Base-by-base conservation (phyloP, 2,888 invertebrate genomes). In the Trissolcus japonicus region DNA sequence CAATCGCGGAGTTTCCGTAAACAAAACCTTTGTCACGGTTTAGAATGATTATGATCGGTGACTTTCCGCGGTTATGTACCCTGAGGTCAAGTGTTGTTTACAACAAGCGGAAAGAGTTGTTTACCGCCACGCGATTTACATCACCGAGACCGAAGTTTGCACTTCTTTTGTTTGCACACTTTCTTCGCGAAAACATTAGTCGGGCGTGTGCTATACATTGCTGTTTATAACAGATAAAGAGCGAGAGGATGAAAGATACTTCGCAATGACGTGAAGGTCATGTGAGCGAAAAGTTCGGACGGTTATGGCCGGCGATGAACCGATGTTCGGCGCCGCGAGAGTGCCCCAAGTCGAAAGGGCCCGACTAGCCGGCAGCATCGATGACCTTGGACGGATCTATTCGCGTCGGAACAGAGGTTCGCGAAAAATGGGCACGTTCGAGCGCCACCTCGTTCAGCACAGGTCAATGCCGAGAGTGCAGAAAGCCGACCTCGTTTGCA, bases 381-480 rank as follows among this genome's bases (percentile, higher is more conserved):
- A 83, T 78, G 80, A 85, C 62, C 83, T 86, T 16, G 85, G 84
- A 61, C 83, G 80, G 25, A 78, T 82, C 50, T 76, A 50, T 66
- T 43, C 48, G 72, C 76, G 57, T 56, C 66, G 69, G 11, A 72
- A 59, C 53, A 51, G 54, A 61, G 68, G 16, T 2, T 43, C 54
- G 19, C 68, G 66, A 66, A 66, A 69, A 62, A 40, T 67, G 71
- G 71, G 76, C 56, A 79, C 68, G 53, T 76, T 83, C 62, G 83
- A 83, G 75, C 80, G 80, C n/a, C 83, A 83, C 62, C 69, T 82
- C 48, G 84, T 82, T 17, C 82, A 85, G 35, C 81, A 84, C 14
- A 81, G 76, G 19, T 86, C 87, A 13, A 83, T 83, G 80, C 86
- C 87, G 16, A 86, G 86, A 72, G 77, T 83, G 60, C 72, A 85